These are phyloP conservation scores for Rhorus exstirpatorius DNA, from an alignment of 2,888 invertebrate species.

Conservation along the genomic window DNA sequence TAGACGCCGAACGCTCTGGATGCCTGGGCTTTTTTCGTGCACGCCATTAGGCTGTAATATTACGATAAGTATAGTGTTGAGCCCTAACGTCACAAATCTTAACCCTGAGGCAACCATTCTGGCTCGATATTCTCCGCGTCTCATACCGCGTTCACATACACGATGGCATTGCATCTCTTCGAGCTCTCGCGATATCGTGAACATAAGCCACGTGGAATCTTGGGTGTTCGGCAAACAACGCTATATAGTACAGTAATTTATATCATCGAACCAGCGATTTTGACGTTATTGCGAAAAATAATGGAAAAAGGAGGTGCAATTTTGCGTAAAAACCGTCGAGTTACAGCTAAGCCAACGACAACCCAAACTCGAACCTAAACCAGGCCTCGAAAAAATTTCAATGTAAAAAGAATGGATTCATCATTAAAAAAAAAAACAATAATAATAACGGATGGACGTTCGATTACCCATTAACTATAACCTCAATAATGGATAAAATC, in stretches of 20 bases:
- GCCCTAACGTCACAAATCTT: constrained; percentile 58
- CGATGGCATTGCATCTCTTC: constrained; percentile 13
- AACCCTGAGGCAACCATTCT: constrained; percentile 37
- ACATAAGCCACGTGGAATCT: not conserved
- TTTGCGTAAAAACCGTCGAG: too few species aligned
- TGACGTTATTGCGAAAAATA: too few species aligned
- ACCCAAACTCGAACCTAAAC: too few species aligned
- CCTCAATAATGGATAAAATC: too few species aligned
- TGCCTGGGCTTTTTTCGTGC: constrained; percentile 38
- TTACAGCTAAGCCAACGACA: too few species aligned
- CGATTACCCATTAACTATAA: too few species aligned
- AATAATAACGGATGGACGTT: too few species aligned
- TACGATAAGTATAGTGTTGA: constrained; percentile 55
- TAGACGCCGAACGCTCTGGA: constrained; percentile 15
- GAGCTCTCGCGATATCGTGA: constrained; percentile 20
- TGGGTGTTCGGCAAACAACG: not conserved
- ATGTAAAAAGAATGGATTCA: too few species aligned
- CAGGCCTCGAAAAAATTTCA: too few species aligned
- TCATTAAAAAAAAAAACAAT: too few species aligned
- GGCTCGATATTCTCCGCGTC: constrained; percentile 13
- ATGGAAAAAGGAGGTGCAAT: too few species aligned
- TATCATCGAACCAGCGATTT: constrained; percentile 20
- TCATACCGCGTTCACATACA: constrained; percentile 16
- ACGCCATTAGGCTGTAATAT: constrained; percentile 63
- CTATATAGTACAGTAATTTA: constrained; percentile 13